Conservation (phyloP, 2,888 invertebrate species). For the Diogma glabrata region DNA sequence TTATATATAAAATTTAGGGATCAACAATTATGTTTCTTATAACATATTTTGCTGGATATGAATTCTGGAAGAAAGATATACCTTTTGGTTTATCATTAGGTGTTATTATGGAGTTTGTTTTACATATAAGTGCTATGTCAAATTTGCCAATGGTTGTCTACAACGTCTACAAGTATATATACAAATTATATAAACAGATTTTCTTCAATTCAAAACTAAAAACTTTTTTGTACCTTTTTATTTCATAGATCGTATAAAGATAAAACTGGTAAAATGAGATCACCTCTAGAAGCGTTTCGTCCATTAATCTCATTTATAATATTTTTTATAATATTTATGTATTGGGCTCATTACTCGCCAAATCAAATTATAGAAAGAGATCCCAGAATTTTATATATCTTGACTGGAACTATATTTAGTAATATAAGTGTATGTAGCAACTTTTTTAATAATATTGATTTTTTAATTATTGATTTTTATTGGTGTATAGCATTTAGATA, state of each 20-base stretch:
- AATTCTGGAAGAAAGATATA: constrained; percentile 71
- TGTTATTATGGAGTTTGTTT: constrained; percentile 66
- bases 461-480: constrained; percentile 10
- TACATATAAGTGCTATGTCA: constrained; percentile 73
- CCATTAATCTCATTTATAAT: constrained; percentile 70
- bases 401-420: constrained; percentile 91
- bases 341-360: constrained; percentile 78
- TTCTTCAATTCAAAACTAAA: constrained; percentile 10
- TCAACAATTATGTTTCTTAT: constrained; percentile 44
- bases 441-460: constrained; percentile 10
- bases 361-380: constrained; percentile 67
- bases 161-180: constrained; percentile 76
- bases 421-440: constrained; percentile 94
- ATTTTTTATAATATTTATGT: constrained; percentile 61
- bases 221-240: background rate
- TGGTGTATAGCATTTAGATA: too few species aligned
- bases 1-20: constrained; percentile 31
- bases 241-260: constrained; percentile 64
- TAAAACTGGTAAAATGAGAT: constrained; percentile 75
- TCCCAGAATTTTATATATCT: constrained; percentile 76
- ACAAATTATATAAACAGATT: background rate
- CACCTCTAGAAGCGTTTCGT: constrained; percentile 68
- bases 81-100: constrained; percentile 64
- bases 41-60: constrained; percentile 57
- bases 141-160: constrained; percentile 83